Base-by-base conservation (phyloP, 2,888 invertebrate genomes). In the Drosophila monieri region DNA sequence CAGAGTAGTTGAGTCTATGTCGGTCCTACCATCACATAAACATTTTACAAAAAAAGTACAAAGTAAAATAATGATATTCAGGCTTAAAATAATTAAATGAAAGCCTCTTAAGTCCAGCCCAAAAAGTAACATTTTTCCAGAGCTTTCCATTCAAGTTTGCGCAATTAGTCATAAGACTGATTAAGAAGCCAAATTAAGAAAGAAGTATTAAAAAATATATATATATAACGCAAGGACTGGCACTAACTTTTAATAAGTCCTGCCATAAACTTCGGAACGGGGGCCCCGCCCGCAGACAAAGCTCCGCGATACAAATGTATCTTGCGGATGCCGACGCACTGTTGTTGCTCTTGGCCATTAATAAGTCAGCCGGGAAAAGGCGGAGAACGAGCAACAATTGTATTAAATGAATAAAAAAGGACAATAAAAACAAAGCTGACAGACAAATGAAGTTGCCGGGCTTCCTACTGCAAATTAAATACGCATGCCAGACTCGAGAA, bases 161-260 rank as follows among this genome's bases (percentile, higher is more conserved):
- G 72, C 62, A 80, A 80, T 86, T 87, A 80, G 75, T 84, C 75
- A 77, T 57, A 70, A 64, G 23, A 52, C 85, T 86, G 72, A 80
- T 86, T 86, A 80, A 86, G 78, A 76, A 70, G 58, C 69, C 64
- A 80, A 74, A 80, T 77, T 61, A 72, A 53, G 32, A 14, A 25
- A 10, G 72, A 84, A 87, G 59, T 62, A 61, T 64, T 70, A 74
- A 80, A 55, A 39, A 18, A 18, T 41, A 18, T 41, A 39, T 32
- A 39, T 21, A 65, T 35, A 46, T 39, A 39, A 44, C 25, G 15
- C 15, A 30, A n/a, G 30, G 60, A 74, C 62, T 46, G 52, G 49
- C 61, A 66, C 62, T 69, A 87, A 80, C 68, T 80, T 85, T 87
- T 87, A 87, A 81, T 81, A 85, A 84, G 85, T 75, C 66, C 58